phyloP scores from a whole-genome alignment of 2,888 invertebrate species.

The Agrilus mali region DNA sequence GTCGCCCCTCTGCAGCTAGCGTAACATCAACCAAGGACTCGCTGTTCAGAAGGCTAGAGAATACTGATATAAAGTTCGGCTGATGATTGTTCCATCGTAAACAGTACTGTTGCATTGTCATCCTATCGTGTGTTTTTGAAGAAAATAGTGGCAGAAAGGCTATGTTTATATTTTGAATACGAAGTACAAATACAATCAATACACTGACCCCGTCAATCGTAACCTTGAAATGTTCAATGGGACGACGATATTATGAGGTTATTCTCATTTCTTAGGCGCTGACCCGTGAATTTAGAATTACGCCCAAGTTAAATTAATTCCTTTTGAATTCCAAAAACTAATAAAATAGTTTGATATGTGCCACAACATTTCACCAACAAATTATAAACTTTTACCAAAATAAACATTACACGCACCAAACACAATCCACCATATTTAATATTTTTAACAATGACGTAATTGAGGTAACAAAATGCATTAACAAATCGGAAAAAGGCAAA shows the following conservation, averaged over 20 bases:
- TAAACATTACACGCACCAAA: constrained; percentile 21
- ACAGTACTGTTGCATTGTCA: constrained; percentile 36
- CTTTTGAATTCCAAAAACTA: too few species aligned
- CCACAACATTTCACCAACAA: too few species aligned
- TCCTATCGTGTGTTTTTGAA: constrained; percentile 10
- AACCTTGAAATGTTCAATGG: constrained; percentile 27
- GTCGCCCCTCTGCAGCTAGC: constrained; percentile 79
- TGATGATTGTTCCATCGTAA: constrained; percentile 86
- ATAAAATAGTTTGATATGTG: too few species aligned
- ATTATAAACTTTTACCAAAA: constrained; percentile 11
- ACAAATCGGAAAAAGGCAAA: too few species aligned
- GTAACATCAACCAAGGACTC: constrained; percentile 83
- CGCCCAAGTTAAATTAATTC: too few species aligned
- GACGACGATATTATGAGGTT: constrained; percentile 24
- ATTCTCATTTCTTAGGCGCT: constrained; percentile 17
- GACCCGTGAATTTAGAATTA: constrained; percentile 16
- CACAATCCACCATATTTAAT: constrained; percentile 22
- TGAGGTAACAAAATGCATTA: too few species aligned
- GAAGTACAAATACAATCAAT: constrained; percentile 23
- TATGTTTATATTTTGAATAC: constrained; percentile 19
- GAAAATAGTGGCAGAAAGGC: constrained; percentile 1
- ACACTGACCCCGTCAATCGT: constrained; percentile 24
- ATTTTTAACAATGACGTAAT: constrained; percentile 20
- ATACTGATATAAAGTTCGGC: constrained; percentile 82
- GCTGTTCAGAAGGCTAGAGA: constrained; percentile 69